Conservation (phyloP, 2,797 vertebrate genomes). For the Antrozous pallidus region DNA sequence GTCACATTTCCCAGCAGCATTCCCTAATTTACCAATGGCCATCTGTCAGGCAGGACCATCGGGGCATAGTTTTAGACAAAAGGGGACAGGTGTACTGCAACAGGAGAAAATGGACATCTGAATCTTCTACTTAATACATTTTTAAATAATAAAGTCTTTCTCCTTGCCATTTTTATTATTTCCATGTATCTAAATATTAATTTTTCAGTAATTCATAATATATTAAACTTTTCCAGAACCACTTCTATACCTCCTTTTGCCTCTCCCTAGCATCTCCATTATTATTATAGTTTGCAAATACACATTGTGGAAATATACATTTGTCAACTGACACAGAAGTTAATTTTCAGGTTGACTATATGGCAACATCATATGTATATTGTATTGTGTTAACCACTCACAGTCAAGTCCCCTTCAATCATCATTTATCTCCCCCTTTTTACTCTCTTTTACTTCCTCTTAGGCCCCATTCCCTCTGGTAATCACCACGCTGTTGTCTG, state of each 20-base stretch:
- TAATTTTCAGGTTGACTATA: neutral
- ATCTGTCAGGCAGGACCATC: neutral
- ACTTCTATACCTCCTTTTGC: neutral
- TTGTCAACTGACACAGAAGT: neutral
- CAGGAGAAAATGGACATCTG: neutral
- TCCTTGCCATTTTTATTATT: neutral
- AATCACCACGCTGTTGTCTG: too few relatives aligned
- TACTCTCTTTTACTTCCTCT: too few relatives aligned
- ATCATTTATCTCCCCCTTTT: too few relatives aligned
- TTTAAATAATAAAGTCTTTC: conserved; percentile 19
- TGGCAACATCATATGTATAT: neutral
- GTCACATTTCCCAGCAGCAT: neutral
- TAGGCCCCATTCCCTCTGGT: too few relatives aligned
- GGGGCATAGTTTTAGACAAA: neutral
- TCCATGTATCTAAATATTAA: neutral
- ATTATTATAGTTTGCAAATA: neutral
- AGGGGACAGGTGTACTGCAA: neutral
- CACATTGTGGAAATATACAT: neutral
- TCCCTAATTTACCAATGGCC: neutral
- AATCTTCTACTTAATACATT: neutral
- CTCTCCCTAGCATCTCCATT: neutral
- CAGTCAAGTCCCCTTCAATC: too few relatives aligned
- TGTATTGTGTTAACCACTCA: too few relatives aligned
- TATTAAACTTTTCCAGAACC: neutral
- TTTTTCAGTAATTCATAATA: neutral